Conservation (phyloP, 2,888 invertebrate species). For the Anarsia innoxiella region DNA sequence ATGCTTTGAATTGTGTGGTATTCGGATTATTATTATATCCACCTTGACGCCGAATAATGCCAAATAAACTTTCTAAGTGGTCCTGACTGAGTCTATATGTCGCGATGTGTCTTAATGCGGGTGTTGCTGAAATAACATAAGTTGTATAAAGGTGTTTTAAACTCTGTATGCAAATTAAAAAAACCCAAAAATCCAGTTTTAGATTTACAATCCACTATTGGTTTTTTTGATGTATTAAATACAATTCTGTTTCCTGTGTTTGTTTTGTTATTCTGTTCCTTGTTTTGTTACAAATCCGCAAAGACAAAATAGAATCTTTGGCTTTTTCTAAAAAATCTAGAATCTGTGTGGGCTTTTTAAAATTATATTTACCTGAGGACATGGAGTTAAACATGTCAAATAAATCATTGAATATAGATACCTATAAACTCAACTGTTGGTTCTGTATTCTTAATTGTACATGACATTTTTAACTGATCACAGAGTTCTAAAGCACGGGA, state of each 20-base stretch:
- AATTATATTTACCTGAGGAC: constrained; percentile 4
- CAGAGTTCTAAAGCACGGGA: constrained; percentile 10
- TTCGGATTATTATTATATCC: constrained; percentile 7
- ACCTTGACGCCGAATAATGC: constrained; percentile 15
- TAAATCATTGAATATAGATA: constrained; percentile 10
- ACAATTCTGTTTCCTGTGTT: constrained; percentile 2
- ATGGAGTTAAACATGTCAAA: constrained; percentile 15
- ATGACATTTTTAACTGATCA: not conserved
- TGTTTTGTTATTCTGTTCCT: not conserved
- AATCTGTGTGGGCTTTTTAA: constrained; percentile 4
- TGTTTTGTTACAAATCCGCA: constrained; percentile 5
- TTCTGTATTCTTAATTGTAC: not conserved
- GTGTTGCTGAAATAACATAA: not conserved
- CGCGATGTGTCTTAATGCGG: constrained; percentile 8
- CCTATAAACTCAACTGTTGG: constrained; percentile 17
- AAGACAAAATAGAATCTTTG: not conserved
- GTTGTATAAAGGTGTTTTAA: not conserved
- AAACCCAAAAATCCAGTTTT: constrained; percentile 5
- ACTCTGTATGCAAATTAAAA: not conserved
- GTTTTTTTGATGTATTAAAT: constrained; percentile 3
- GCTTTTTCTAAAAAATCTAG: not conserved
- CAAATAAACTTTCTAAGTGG: constrained; percentile 16
- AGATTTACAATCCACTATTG: not conserved
- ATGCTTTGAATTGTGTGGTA: not conserved
- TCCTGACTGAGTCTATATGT: constrained; percentile 19